These are phyloP conservation scores for Syngnathus typhle DNA, from an alignment of 2,113 vertebrate genomes.

Conservation along the genomic window DNA sequence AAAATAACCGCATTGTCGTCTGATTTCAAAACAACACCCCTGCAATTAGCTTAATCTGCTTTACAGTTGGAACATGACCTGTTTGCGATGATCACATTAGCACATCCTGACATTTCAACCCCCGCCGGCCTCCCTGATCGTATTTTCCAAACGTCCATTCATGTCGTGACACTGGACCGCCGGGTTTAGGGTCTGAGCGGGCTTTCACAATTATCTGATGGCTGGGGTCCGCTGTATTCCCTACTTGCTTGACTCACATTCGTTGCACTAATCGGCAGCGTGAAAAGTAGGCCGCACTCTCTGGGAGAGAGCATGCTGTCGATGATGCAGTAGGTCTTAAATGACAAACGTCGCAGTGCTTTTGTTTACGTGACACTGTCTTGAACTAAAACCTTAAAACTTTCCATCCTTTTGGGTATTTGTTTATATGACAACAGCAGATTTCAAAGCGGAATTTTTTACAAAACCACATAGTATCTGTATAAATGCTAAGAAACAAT, in stretches of 20 bases:
- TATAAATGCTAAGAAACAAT: not conserved
- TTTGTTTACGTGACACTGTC: not conserved
- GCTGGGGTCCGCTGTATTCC: constrained; percentile 61
- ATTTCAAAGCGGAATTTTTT: not conserved
- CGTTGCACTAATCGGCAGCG: constrained; percentile 60
- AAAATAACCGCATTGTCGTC: constrained; percentile 18
- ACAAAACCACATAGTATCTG: not conserved
- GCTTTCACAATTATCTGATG: constrained; percentile 52
- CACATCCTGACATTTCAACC: constrained; percentile 16
- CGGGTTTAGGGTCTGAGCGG: not conserved
- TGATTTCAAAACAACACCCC: constrained; percentile 26
- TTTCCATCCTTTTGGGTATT: not conserved
- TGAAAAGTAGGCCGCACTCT: constrained; percentile 68
- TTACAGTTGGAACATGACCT: constrained; percentile 29
- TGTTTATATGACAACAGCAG: not conserved
- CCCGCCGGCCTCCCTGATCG: not conserved
- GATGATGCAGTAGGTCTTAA: constrained; percentile 24
- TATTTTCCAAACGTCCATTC: not conserved
- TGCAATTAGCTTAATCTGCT: constrained; percentile 20
- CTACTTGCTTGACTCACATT: constrained; percentile 66
- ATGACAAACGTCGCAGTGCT: not conserved
- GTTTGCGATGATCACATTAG: constrained; percentile 51
- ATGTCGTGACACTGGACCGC: not conserved
- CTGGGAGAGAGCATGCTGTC: constrained; percentile 58
- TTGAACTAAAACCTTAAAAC: not conserved